A percentile compares a stretch with the other conserved stretches of the same genome.
Conservation (phyloP, 2,888 invertebrate genomes). For the Yponomeuta malinellus region DNA sequence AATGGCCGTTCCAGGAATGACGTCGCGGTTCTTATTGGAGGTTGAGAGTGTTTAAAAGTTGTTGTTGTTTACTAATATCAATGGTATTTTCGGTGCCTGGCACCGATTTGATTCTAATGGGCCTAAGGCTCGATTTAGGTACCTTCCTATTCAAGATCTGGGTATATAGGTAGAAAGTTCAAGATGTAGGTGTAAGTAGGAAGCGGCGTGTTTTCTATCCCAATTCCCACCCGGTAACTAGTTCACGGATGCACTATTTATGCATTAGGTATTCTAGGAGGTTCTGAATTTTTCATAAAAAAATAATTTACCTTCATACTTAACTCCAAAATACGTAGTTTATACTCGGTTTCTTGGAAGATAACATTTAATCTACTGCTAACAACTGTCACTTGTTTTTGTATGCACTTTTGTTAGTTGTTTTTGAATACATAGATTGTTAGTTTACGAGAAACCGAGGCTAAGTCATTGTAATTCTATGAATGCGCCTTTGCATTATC, state of each 20-base stretch:
- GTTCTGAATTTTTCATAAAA: no score
- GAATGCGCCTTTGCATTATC: neutral
- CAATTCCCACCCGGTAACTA: neutral
- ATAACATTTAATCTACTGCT: neutral
- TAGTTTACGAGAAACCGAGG: no score
- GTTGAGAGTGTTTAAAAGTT: constrained; percentile 40
- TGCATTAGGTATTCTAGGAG: no score
- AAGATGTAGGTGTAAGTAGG: neutral
- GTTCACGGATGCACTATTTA: neutral
- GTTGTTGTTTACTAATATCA: constrained; percentile 53
- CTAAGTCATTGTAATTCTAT: neutral
- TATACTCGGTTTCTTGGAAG: neutral
- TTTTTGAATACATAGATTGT: neutral
- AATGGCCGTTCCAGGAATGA: neutral
- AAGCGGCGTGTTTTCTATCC: neutral
- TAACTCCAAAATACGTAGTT: no score
- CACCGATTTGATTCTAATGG: constrained; percentile 24
- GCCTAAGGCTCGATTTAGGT: neutral
- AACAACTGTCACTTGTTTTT: neutral
- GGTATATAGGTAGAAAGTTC: neutral
- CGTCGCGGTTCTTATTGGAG: constrained; percentile 32
- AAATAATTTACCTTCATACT: no score
- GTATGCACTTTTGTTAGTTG: neutral
- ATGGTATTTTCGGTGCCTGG: constrained; percentile 33
- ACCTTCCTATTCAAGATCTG: neutral